A percentile compares a stretch with the other conserved stretches of the same genome.
These are phyloP conservation scores for Napeogenes inachia DNA, from an alignment of 2,888 invertebrate species.

Conservation along the genomic window DNA sequence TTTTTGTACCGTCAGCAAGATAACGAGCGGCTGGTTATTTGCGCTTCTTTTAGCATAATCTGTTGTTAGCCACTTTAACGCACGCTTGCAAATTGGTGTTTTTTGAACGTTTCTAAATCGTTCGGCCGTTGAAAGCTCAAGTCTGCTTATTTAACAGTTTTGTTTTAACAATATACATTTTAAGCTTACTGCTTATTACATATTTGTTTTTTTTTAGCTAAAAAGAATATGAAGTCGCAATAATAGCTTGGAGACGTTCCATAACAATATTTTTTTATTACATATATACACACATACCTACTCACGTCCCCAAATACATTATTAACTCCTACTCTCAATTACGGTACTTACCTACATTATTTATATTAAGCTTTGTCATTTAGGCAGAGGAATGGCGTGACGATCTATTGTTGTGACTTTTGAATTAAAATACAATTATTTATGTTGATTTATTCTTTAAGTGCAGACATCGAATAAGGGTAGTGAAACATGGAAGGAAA, in stretches of 20 bases:
- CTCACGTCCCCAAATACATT: too few relatives aligned
- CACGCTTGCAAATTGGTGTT: conserved; percentile 34
- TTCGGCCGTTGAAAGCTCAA: conserved; percentile 20
- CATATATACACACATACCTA: background rate
- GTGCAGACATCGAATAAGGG: too few relatives aligned
- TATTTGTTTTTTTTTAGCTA: background rate
- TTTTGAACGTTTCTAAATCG: conserved; percentile 40
- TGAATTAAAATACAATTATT: too few relatives aligned
- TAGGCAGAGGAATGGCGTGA: conserved; percentile 22
- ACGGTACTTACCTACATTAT: too few relatives aligned
- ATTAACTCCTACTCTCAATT: too few relatives aligned
- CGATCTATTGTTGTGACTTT: conserved; percentile 15
- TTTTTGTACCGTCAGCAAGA: conserved; percentile 59
- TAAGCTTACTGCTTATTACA: background rate
- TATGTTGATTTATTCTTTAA: too few relatives aligned
- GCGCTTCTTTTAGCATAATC: conserved; percentile 50
- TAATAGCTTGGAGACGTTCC: too few relatives aligned
- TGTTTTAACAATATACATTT: conserved; percentile 6
- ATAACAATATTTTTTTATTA: background rate
- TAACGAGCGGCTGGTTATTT: conserved; percentile 52
- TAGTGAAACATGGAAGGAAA: too few relatives aligned
- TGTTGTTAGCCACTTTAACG: conserved; percentile 44
- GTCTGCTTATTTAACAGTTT: conserved; percentile 27
- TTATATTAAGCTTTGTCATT: conserved; percentile 7
- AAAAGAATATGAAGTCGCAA: too few relatives aligned